A percentile compares a stretch with the other conserved stretches of the same genome.
phyloP scores from a whole-genome alignment of 2,888 invertebrate species.

The Stenchaetothrips biformis region DNA sequence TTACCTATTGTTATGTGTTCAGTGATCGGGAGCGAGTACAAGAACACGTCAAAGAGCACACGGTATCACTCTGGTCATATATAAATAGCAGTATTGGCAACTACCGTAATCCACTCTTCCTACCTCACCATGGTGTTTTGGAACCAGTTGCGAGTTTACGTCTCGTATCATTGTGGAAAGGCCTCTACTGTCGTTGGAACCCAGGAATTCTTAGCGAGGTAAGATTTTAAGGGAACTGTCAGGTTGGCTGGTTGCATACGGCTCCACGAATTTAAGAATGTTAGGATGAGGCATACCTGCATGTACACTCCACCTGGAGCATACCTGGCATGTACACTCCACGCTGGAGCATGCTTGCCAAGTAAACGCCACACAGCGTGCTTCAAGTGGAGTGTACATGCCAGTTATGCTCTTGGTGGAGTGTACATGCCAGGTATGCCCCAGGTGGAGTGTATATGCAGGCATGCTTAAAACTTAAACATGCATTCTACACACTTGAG shows the following conservation, averaged over 20 bases:
- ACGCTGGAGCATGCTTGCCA: too few species aligned
- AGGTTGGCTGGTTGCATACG: conserved; percentile 20
- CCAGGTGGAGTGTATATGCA: too few species aligned
- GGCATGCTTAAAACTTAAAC: too few species aligned
- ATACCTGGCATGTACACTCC: too few species aligned
- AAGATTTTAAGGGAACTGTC: conserved; percentile 33
- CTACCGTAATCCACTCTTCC: conserved; percentile 90
- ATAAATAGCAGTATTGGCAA: conserved; percentile 80
- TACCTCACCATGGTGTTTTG: conserved; percentile 56
- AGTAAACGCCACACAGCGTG: too few species aligned
- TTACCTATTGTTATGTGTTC: conserved; percentile 35
- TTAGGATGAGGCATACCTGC: too few species aligned
- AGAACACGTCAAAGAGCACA: conserved; percentile 72
- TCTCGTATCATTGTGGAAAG: conserved; percentile 92
- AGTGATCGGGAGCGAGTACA: conserved; percentile 80
- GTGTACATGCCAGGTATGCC: too few species aligned
- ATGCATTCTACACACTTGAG: too few species aligned
- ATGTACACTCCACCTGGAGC: too few species aligned
- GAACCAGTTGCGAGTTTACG: conserved; percentile 87
- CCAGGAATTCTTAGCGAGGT: conserved; percentile 89
- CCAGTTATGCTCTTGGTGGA: too few species aligned
- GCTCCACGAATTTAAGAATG: too few species aligned
- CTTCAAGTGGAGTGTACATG: too few species aligned
- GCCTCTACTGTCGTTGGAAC: conserved; percentile 96
- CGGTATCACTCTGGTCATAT: conserved; percentile 93